Conservation (phyloP, 2,113 vertebrate genomes). For the Pelvicachromis taeniatus region DNA sequence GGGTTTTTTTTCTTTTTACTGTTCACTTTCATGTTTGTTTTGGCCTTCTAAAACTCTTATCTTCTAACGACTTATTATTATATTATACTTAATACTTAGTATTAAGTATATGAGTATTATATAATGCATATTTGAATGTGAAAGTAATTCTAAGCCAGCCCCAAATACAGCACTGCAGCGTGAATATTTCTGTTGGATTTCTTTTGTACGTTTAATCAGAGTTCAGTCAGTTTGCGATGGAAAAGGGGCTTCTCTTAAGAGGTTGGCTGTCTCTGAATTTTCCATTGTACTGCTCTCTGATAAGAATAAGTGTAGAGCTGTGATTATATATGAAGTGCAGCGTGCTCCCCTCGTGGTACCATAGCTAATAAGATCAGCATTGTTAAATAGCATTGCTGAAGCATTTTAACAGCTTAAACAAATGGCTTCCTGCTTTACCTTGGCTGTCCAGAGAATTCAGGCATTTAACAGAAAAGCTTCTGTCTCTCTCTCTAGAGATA, state of each 20-base stretch:
- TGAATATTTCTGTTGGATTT: background rate
- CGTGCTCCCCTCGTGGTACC: background rate
- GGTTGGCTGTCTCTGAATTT: background rate
- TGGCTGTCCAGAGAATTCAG: background rate
- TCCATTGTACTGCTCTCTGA: background rate
- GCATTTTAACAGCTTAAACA: background rate
- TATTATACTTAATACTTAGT: no score
- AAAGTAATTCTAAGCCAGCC: background rate
- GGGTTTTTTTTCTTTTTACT: background rate
- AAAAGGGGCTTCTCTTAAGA: background rate
- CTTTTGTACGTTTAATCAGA: background rate
- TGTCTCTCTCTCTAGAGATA: background rate
- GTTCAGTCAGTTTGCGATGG: background rate
- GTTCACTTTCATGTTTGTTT: background rate
- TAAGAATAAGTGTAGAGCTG: background rate
- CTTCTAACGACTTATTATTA: background rate
- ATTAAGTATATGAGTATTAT: background rate
- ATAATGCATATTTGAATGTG: background rate
- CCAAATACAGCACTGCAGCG: background rate
- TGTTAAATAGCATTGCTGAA: background rate
- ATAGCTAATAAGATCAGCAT: background rate
- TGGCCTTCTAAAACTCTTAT: background rate
- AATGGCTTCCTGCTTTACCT: background rate
- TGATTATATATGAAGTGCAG: background rate
- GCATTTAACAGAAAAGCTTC: background rate